phyloP scores from a whole-genome alignment of 2,797 vertebrate genomes.

The Eulemur coronatus region DNA sequence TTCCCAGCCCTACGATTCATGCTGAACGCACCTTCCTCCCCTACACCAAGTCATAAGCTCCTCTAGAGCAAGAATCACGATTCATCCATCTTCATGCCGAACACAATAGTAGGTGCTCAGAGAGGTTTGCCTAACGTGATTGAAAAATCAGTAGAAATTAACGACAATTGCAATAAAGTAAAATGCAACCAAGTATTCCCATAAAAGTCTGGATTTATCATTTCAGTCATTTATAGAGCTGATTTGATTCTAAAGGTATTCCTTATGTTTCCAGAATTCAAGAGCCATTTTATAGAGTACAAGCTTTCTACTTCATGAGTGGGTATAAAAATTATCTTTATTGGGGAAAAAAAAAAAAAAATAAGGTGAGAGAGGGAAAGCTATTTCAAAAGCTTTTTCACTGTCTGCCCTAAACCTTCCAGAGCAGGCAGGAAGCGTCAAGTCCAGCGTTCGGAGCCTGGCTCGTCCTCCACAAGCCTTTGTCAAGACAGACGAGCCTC shows the following conservation, averaged over 20 bases:
- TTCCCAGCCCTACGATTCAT: not conserved
- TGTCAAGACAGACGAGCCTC: not conserved
- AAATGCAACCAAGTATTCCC: not conserved
- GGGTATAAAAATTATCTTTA: not conserved
- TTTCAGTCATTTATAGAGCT: not conserved
- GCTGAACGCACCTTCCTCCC: too few species aligned
- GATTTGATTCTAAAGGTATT: not conserved
- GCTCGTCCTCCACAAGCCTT: not conserved
- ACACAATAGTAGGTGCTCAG: not conserved
- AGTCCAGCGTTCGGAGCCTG: fast-evolving
- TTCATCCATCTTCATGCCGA: not conserved
- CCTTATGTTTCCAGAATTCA: constrained; percentile 10
- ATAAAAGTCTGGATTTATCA: not conserved
- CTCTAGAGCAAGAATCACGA: not conserved
- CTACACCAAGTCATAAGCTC: not conserved
- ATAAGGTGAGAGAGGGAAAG: not conserved
- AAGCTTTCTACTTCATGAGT: not conserved
- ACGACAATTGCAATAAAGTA: not conserved
- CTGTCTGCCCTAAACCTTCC: not conserved
- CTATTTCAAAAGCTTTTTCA: not conserved
- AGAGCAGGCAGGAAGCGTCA: fast-evolving
- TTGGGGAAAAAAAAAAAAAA: not conserved
- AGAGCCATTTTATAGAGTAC: not conserved
- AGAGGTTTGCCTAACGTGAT: not conserved
- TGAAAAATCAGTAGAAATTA: constrained; percentile 8